phyloP scores from a whole-genome alignment of 2,888 invertebrate genomes.

The Drosophila acutilabella region DNA sequence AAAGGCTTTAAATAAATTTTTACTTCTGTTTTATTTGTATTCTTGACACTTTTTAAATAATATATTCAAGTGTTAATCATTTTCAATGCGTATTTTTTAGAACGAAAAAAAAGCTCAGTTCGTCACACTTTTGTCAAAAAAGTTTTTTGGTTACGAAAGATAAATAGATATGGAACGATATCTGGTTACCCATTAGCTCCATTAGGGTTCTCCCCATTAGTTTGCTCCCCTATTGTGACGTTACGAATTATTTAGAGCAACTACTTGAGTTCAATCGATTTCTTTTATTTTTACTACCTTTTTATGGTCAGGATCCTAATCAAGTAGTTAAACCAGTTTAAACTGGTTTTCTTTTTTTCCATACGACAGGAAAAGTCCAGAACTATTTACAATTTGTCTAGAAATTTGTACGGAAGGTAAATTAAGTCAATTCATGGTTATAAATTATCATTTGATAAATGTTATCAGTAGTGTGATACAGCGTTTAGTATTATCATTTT shows the following conservation, averaged over 20 bases:
- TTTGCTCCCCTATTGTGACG: not conserved
- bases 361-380: not conserved
- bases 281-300: not conserved
- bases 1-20: no score
- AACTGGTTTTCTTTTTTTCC: not conserved
- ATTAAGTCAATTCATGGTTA: not conserved
- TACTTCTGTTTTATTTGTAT: no score
- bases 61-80: no score
- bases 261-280: conserved; percentile 1
- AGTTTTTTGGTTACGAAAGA: not conserved
- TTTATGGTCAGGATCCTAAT: conserved; percentile 8
- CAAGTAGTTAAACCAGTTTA: not conserved
- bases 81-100: not conserved
- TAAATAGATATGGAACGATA: not conserved
- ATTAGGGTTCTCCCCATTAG: not conserved
- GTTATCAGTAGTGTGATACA: conserved; percentile 7
- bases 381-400: no score
- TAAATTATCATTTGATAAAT: not conserved
- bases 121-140: not conserved
- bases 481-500: not conserved
- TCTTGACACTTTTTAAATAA: not conserved
- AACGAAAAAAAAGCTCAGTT: not conserved
- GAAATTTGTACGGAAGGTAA: not conserved
- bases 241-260: not conserved
- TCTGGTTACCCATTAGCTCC: not conserved